Evolutionary conservation across 2,797 vertebrate genomes (phyloP).

Genomic region (Myotis pilosus): DNA sequence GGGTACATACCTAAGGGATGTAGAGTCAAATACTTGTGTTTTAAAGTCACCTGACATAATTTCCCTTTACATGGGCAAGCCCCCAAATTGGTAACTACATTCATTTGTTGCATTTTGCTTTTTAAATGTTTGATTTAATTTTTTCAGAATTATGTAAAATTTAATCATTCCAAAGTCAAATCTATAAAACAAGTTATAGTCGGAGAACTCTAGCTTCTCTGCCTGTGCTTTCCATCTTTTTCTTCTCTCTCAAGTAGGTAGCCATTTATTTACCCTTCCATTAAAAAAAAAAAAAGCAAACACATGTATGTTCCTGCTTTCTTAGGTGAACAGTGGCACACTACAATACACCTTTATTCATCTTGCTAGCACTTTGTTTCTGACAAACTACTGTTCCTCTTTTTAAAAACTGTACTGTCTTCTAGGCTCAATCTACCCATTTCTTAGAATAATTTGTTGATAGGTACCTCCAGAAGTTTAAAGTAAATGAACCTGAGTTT

Average conservation of each 20-base stretch:
- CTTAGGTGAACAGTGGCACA: background rate
- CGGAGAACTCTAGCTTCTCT: background rate
- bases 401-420: background rate
- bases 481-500: background rate
- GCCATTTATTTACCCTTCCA: conserved; percentile 4
- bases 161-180: conserved; percentile 13
- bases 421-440: background rate
- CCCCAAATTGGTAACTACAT: background rate
- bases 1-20: background rate
- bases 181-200: background rate
- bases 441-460: background rate
- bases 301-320: background rate
- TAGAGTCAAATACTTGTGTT: background rate
- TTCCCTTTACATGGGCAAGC: background rate
- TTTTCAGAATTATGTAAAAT: background rate
- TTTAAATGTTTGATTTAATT: background rate
- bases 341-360: background rate
- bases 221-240: background rate
- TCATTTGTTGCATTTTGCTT: conserved; percentile 1
- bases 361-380: background rate
- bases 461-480: background rate
- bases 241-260: background rate
- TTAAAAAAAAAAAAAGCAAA: background rate
- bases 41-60: conserved; percentile 11
- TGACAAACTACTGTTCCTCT: background rate